Base-by-base conservation (phyloP, 2,113 vertebrate species). In the Cariama cristata region DNA sequence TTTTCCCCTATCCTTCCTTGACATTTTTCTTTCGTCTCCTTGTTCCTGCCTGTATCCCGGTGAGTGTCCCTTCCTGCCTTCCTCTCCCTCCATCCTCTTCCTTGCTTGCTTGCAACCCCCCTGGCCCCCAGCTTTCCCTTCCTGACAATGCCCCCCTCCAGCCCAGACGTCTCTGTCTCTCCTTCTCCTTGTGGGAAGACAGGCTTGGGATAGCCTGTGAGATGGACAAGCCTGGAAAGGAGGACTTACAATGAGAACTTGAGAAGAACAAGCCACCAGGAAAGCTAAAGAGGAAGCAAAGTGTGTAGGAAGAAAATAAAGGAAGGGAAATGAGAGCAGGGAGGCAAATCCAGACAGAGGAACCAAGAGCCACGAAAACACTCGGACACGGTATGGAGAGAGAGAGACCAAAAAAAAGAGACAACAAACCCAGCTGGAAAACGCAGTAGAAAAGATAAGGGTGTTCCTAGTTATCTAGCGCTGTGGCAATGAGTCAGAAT, bases 401-500 rank as follows among this genome's bases (percentile, higher is more conserved):
- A 90, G 52, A 50, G 49, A 69, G 9, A 71, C 6, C 19, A 4
- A 49, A 42, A 18, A 27, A 60, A 55, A 56, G 68, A 35, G 45
- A 38, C 38, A 35, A 55, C n/a, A 42, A 73, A 27, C 42, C 38
- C 73, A 91, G 55, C 86, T 96, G 95, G 79, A 69, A 90, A 93
- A 64, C 0, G 2, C 55, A 87, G 35, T 23, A 81, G 76, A 93
- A 95, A 93, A 94, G 86, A 97, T 90, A 95, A 95, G 87, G 74
- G 64, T 93, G 62, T 72, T 95, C 74, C 60, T 52, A 87, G 73
- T 89, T 94, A 84, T 87, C 86, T 95, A 60, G 24, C 0, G 0
- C 77, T 72, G 69, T 91, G 58, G 74, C 71, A 96, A 32, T 93
- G 93, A 96, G 74, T 96, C 95, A 91, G 93, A 97, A 95, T 88